Evolutionary conservation across 2,797 vertebrate species (phyloP), one percentile per base, ranked within the genome.

Genomic region (Serranus cabrilla): DNA sequence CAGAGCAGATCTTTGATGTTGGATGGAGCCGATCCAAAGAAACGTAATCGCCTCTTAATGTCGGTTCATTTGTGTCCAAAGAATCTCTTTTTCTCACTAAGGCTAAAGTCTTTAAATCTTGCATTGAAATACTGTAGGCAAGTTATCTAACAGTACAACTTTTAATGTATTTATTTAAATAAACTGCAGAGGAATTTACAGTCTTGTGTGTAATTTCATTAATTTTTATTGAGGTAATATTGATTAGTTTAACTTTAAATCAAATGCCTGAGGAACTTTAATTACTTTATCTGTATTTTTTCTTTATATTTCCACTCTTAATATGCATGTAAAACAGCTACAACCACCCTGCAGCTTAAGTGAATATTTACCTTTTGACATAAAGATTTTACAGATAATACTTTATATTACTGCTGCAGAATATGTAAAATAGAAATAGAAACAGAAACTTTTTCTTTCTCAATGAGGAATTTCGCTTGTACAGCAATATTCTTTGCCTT

Each of bases 351-450:
- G 58, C 59, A 63, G 27, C 11, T 51, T 16, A 39, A 2, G n/a
- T 43, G n/a, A 56, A 76, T 65, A 66, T 71, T 81, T 60, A 56
- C 43, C 3, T 47, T 65, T 14, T 27, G 23, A 75, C 60, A 81
- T 34, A 63, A 72, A 76, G 3, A 31, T 47, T 71, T 73, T 61
- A 31, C 0, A 31, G 63, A 50, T 0, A 50, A 17, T 50, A 49
- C 46, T 12, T 46, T 11, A 62, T 0, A 39, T 60, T 45, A 25
- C 25, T 23, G 6, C 20, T 18, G 43, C 10, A 20, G 23, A 45
- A 18, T 16, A 5, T 57, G 46, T 47, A 16, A 55, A 65, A 65
- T 18, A 8, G 37, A n/a, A n/a, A n/a, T 39, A 51, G 64, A 75
- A 64, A 3, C 23, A 8, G 5, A 20, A 5, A 11, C 16, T 34